Evolutionary conservation across 2,797 vertebrate species (phyloP), one percentile per base, ranked within the genome.

Genomic region (Centropyge bicolor): DNA sequence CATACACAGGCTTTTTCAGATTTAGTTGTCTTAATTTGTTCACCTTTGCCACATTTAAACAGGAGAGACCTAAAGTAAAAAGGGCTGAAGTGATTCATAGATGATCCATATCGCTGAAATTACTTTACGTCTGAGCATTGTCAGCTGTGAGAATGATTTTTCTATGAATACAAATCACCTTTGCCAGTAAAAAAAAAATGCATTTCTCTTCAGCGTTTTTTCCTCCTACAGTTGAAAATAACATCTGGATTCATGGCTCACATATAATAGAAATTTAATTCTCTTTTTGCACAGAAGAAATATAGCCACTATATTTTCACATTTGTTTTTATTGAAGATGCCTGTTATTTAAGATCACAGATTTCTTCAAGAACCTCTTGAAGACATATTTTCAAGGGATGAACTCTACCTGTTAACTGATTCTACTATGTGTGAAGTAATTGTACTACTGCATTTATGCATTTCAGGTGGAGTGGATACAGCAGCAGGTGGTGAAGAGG

Each of bases 401-500:
- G 27, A 36, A 35, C 55, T 68, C n/a, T 20, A 40, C 68, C 54
- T 57, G 43, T 65, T n/a, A 49, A 62, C 48, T 59, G 16, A 66
- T 72, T 60, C 41, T 22, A 12, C 48, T 48, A 1, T 36, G 20
- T 59, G 24, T 13, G 20, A 61, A 45, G 48, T 61, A 51, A 54
- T 38, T 69, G 45, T 36, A 8, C 41, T 43, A 11, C 36, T 80
- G 22, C 86, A 46, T 82, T 36, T 80, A 59, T 88, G 61, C 59
- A 54, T 89, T 89, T 88, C 82, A 99, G 98, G 98, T 99, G 95
- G 96, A 99, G 88, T 99, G 98, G 98, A 97, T 99, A 92, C 94
- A 99, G 90, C 98, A 99, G 90, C 98, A 99, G 94, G 96, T 99
- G 92, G 97, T 99, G 65, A 99, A 96, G 94, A 96, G 95, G 92